These are phyloP conservation scores for Arvicanthis niloticus DNA, from an alignment of 2,113 vertebrate species.

Conservation along the genomic window DNA sequence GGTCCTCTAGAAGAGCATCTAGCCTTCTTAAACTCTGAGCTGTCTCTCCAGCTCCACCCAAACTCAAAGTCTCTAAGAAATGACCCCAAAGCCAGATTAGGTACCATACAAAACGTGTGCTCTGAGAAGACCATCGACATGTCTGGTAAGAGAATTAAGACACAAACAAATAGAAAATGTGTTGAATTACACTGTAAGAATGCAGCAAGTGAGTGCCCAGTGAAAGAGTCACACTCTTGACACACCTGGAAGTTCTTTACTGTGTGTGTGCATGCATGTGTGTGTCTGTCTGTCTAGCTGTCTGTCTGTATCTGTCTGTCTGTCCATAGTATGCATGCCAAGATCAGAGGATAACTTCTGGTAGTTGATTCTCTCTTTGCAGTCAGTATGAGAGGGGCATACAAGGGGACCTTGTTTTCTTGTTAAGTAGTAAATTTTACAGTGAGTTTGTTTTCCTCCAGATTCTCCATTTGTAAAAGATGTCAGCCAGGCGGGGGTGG, in stretches of 20 bases:
- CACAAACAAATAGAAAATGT: not conserved
- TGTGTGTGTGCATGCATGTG: not conserved
- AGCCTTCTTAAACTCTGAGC: not conserved
- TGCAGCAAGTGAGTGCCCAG: not conserved
- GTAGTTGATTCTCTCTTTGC: not conserved
- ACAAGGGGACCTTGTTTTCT: not conserved
- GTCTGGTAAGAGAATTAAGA: not conserved
- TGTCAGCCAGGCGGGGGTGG: no score
- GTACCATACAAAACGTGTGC: not conserved
- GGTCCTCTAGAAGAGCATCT: not conserved
- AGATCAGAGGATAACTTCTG: not conserved
- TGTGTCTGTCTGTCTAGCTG: not conserved
- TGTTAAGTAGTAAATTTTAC: not conserved
- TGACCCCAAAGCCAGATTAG: not conserved
- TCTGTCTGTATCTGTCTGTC: no score
- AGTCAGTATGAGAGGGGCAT: not conserved
- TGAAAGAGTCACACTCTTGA: not conserved
- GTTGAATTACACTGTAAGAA: not conserved
- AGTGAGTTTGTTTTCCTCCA: not conserved
- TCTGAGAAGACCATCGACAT: not conserved
- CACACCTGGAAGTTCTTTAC: not conserved
- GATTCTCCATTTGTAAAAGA: not conserved
- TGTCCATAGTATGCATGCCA: not conserved
- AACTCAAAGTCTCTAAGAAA: not conserved
- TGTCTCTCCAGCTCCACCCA: not conserved